phyloP scores from a whole-genome alignment of 2,888 invertebrate species.

The Tuta absoluta region DNA sequence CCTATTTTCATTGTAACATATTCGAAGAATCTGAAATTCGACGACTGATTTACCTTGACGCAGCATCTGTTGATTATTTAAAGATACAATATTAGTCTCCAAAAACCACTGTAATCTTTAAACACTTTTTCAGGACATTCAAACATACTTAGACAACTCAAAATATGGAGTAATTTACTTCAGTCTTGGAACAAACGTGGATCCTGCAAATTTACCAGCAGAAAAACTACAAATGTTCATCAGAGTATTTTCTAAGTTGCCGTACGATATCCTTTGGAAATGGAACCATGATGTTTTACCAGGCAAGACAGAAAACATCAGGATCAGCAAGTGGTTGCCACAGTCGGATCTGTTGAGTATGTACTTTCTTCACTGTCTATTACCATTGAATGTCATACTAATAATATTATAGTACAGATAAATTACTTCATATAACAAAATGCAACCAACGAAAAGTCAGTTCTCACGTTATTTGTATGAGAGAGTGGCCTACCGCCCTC shows the following conservation, averaged over 20 bases:
- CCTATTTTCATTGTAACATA: too few relatives aligned
- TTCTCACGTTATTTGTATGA: too few relatives aligned
- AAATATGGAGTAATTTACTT: conserved; percentile 55
- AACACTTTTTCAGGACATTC: conserved; percentile 56
- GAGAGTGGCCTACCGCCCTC: too few relatives aligned
- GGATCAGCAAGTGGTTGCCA: conserved; percentile 58
- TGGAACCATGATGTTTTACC: conserved; percentile 53
- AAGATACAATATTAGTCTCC: too few relatives aligned
- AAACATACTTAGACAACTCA: conserved; percentile 51
- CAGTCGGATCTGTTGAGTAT: conserved; percentile 54
- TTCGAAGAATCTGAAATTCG: too few relatives aligned
- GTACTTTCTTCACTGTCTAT: conserved; percentile 28
- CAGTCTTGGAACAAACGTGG: conserved; percentile 60
- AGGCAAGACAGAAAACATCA: conserved; percentile 50
- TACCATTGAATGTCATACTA: too few relatives aligned
- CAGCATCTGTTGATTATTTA: too few relatives aligned
- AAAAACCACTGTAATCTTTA: too few relatives aligned
- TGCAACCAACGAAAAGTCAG: too few relatives aligned
- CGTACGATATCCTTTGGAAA: conserved; percentile 60
- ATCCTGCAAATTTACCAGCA: conserved; percentile 45
- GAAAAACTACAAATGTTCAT: conserved; percentile 48
- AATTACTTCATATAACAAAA: too few relatives aligned
- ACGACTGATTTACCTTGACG: too few relatives aligned
- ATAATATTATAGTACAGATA: too few relatives aligned
- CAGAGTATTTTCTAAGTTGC: conserved; percentile 50